These are phyloP conservation scores for Caenorhabditis doughertyi DNA, from an alignment of 2,888 invertebrate genomes.

Conservation along the genomic window DNA sequence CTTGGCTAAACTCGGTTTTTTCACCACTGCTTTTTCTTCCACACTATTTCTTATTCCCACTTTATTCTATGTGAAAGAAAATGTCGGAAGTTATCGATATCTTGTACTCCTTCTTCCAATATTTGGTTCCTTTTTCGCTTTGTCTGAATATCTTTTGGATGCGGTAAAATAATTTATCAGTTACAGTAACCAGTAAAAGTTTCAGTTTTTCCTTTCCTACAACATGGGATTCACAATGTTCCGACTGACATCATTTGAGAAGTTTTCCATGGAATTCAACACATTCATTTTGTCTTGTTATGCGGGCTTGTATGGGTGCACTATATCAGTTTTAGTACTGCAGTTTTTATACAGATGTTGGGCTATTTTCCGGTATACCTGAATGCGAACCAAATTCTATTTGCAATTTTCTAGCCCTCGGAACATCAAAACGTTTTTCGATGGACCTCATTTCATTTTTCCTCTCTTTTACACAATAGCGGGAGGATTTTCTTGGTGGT, in stretches of 20 bases:
- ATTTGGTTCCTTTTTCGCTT: conserved; percentile 2
- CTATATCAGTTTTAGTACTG: background rate
- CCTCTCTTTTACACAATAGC: background rate
- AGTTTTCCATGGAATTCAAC: background rate
- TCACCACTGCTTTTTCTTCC: background rate
- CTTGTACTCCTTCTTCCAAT: conserved; percentile 7
- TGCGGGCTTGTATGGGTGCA: background rate
- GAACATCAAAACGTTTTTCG: background rate
- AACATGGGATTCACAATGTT: background rate
- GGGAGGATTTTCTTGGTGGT: no score
- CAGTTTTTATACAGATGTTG: background rate
- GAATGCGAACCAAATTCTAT: background rate
- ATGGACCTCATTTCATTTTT: background rate
- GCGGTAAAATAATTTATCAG: background rate
- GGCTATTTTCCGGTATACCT: background rate
- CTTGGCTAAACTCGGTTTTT: conserved; percentile 14
- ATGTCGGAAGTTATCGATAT: conserved; percentile 18
- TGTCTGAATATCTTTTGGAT: conserved; percentile 1
- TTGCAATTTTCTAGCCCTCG: background rate
- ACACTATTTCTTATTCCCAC: conserved; percentile 13
- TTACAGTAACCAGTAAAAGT: background rate
- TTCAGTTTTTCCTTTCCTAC: background rate
- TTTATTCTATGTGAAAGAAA: conserved; percentile 28
- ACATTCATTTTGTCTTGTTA: no score
- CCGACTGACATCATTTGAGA: background rate